Conservation (phyloP, 2,888 invertebrate species). For the Resseliella maxima region DNA sequence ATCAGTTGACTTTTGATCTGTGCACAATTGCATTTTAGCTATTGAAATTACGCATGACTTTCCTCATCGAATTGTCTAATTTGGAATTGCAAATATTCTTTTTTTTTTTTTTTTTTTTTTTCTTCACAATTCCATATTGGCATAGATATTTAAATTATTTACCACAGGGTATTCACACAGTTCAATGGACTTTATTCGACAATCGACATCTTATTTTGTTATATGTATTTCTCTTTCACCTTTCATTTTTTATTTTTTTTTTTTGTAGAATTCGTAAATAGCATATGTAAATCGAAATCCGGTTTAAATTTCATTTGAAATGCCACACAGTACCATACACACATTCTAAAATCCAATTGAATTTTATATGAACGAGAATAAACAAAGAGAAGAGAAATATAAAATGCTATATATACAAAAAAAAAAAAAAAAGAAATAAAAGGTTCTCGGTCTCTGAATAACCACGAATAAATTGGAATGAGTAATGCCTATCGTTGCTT, state of each 20-base stretch:
- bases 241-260: slow-evolving; percentile 41
- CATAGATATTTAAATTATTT: too few relatives aligned
- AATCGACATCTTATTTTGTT: not conserved
- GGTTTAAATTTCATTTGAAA: slow-evolving; percentile 31
- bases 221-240: slow-evolving; percentile 2
- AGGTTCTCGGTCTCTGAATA: slow-evolving; percentile 2
- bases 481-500: not conserved
- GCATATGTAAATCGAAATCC: slow-evolving; percentile 42
- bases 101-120: too few relatives aligned
- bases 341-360: not conserved
- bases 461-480: not conserved
- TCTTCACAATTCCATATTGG: too few relatives aligned
- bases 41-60: not conserved
- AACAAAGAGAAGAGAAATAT: not conserved
- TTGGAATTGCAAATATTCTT: not conserved
- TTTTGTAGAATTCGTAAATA: slow-evolving; percentile 5
- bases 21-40: not conserved
- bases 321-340: not conserved
- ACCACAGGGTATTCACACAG: not conserved
- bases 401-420: not conserved
- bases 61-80: not conserved
- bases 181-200: slow-evolving; percentile 1
- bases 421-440: not conserved
- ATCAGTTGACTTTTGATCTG: not conserved
- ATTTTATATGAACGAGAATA: not conserved